Percentiles rank a stretch among this genome's conserved stretches.
These are phyloP conservation scores for Endotricha flammealis DNA, from an alignment of 2,888 invertebrate species.

Conservation along the genomic window DNA sequence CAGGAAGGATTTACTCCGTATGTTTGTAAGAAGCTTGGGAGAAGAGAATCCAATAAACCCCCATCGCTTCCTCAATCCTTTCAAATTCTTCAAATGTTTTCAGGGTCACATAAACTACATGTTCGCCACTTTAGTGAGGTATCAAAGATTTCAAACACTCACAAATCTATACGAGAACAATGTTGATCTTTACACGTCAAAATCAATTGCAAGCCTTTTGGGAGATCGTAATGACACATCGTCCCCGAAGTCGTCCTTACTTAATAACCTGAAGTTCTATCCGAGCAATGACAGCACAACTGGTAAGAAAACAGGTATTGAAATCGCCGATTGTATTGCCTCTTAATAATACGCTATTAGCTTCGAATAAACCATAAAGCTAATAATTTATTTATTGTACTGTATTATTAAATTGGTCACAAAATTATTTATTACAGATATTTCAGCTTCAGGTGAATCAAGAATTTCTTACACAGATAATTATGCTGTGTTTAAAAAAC, in stretches of 20 bases:
- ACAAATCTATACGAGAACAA: constrained; percentile 26
- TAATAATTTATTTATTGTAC: no score
- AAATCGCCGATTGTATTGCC: no score
- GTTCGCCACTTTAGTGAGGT: constrained; percentile 35
- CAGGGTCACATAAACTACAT: constrained; percentile 44
- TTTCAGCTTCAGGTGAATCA: no score
- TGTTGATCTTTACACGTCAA: constrained; percentile 27
- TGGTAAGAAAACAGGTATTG: not conserved
- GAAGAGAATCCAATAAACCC: no score
- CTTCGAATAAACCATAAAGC: no score
- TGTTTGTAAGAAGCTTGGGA: no score
- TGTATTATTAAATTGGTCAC: no score
- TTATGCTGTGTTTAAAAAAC: no score
- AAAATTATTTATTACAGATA: no score
- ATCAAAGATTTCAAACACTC: constrained; percentile 27
- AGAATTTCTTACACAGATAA: no score
- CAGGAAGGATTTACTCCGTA: no score
- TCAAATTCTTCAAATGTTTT: constrained; percentile 15
- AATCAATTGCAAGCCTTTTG: constrained; percentile 25
- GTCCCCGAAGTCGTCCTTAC: not conserved
- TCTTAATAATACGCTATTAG: not conserved
- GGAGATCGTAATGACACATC: constrained; percentile 9
- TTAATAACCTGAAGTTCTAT: constrained; percentile 5
- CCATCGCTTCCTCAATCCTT: no score
- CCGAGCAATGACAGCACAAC: not conserved